Percentiles rank a stretch among this genome's conserved stretches.
Evolutionary conservation across 2,888 invertebrate species (phyloP).

Genomic region (Hirtodrosophila duncani): DNA sequence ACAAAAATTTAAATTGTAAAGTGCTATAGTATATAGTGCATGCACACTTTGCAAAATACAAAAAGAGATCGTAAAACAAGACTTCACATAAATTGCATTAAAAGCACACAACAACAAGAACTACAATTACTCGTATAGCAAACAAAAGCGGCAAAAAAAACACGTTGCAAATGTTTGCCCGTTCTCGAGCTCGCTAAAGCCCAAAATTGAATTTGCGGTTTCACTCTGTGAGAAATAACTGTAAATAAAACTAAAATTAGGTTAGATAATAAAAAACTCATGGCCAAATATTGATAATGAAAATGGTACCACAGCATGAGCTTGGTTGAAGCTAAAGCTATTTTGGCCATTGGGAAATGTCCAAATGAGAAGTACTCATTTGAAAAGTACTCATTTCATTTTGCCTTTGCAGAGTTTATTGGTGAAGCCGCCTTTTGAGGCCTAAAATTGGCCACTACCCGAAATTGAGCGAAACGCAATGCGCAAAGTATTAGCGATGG

Average conservation of each 20-base stretch:
- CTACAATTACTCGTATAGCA: conserved; percentile 10
- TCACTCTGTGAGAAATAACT: conserved; percentile 50
- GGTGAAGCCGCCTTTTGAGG: conserved; percentile 4
- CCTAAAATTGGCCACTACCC: conserved; percentile 8
- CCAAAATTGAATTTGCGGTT: conserved; percentile 71
- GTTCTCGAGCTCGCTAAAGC: too few relatives aligned
- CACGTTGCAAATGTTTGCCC: conserved; percentile 43
- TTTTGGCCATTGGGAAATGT: too few relatives aligned
- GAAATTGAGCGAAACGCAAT: not conserved
- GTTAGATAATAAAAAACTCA: conserved; percentile 41
- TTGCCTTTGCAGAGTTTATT: too few relatives aligned
- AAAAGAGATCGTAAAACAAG: conserved; percentile 28
- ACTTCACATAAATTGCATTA: conserved; percentile 67
- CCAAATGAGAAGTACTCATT: too few relatives aligned
- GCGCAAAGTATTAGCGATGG: not conserved
- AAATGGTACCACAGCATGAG: not conserved
- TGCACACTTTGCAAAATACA: too few relatives aligned
- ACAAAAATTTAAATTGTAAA: too few relatives aligned
- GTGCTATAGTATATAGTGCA: too few relatives aligned
- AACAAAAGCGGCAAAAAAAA: conserved; percentile 24
- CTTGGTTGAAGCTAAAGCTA: too few relatives aligned
- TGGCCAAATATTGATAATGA: conserved; percentile 8
- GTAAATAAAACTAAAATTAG: conserved; percentile 70
- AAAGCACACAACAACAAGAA: conserved; percentile 30
- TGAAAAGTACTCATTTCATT: too few relatives aligned